A percentile compares a stretch with the other conserved stretches of the same genome.
Conservation (phyloP, 2,113 vertebrate species). For the Cebidichthys violaceus region DNA sequence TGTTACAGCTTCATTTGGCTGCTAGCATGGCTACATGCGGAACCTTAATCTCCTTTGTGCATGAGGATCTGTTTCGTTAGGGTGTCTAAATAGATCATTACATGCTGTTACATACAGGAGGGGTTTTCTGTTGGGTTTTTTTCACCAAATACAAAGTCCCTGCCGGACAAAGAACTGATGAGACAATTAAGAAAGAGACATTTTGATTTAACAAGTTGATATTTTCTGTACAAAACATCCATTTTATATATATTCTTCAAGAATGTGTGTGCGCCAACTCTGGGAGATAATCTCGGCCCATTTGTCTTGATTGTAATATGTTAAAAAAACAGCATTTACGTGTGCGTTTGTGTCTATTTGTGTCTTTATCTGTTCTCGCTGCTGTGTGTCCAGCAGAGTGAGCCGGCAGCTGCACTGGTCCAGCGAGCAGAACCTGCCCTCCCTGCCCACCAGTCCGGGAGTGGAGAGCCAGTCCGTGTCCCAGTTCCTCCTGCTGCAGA, state of each 20-base stretch:
- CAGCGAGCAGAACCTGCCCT: constrained; percentile 76
- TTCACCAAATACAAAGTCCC: no score
- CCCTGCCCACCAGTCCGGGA: constrained; percentile 64
- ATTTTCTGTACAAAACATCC: neutral
- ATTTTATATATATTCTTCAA: no score
- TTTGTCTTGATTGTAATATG: neutral
- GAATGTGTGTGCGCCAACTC: no score
- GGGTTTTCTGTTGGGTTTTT: no score
- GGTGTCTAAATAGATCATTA: no score
- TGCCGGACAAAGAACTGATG: no score
- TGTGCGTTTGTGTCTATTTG: neutral
- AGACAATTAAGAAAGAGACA: neutral
- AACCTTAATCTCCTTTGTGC: no score
- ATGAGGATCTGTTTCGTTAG: no score
- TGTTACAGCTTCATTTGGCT: no score
- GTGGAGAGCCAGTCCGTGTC: constrained; percentile 80
- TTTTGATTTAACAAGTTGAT: neutral
- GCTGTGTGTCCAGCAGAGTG: constrained; percentile 65
- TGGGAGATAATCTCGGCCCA: neutral
- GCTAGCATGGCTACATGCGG: no score
- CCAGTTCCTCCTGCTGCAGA: constrained; percentile 86
- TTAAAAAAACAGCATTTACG: neutral
- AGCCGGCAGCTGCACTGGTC: constrained; percentile 73
- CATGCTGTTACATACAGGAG: no score
- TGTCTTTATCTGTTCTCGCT: neutral